Evolutionary conservation across 2,888 invertebrate species (phyloP).

Genomic region (Beris morrisii): DNA sequence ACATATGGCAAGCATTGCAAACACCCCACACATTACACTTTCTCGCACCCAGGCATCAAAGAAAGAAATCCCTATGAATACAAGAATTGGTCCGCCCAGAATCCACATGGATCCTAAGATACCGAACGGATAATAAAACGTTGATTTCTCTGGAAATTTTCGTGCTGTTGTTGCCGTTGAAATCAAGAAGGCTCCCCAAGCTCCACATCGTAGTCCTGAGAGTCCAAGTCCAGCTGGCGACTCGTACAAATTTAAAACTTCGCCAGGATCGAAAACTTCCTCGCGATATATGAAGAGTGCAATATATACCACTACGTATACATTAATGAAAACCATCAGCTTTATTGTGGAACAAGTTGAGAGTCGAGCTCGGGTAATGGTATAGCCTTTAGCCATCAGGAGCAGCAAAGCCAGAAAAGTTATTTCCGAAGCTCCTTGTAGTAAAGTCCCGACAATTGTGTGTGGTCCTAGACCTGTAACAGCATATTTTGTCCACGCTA

Average conservation of each 20-base stretch:
- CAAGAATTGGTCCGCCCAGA: slow-evolving; percentile 77
- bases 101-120: slow-evolving; percentile 86
- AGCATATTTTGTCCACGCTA: slow-evolving; percentile 78
- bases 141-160: slow-evolving; percentile 79
- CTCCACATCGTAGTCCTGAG: slow-evolving; percentile 71
- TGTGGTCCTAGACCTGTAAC: slow-evolving; percentile 68
- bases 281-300: slow-evolving; percentile 80
- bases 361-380: slow-evolving; percentile 82
- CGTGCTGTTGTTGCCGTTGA: slow-evolving; percentile 65
- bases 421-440: slow-evolving; percentile 72
- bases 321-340: slow-evolving; percentile 77
- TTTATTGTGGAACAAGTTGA: slow-evolving; percentile 72
- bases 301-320: slow-evolving; percentile 72
- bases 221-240: slow-evolving; percentile 86
- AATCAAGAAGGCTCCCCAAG: slow-evolving; percentile 81
- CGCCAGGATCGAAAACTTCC: slow-evolving; percentile 87
- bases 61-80: slow-evolving; percentile 74
- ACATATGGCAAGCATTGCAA: slow-evolving; percentile 65
- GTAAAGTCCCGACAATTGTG: slow-evolving; percentile 57
- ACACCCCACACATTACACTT: slow-evolving; percentile 71
- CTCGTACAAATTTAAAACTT: slow-evolving; percentile 88
- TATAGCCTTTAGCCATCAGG: slow-evolving; percentile 86
- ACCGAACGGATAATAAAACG: slow-evolving; percentile 82
- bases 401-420: slow-evolving; percentile 77
- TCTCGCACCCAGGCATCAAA: slow-evolving; percentile 81